Percentiles rank a stretch among this genome's conserved stretches.
phyloP scores from a whole-genome alignment of 2,888 invertebrate species.

The Hecatera dysodea region DNA sequence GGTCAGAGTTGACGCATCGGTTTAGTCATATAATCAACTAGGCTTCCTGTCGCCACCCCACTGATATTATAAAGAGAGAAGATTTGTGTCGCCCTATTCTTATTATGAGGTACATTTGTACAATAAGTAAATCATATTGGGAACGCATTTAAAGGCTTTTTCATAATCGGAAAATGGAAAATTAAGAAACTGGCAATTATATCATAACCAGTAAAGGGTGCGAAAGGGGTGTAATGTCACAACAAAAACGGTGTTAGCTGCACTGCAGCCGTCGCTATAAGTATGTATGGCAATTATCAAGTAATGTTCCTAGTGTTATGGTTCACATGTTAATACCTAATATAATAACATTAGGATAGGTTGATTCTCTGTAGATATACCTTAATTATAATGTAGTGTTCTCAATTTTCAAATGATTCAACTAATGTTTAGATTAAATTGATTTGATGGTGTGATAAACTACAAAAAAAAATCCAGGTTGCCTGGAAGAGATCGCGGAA shows the following conservation, averaged over 20 bases:
- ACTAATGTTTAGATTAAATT: not conserved
- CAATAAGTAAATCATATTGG: too few species aligned
- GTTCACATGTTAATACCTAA: not conserved
- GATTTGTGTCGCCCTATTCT: too few species aligned
- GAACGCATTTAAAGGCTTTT: too few species aligned
- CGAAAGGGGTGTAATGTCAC: too few species aligned
- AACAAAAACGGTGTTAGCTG: too few species aligned
- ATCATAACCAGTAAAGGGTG: too few species aligned
- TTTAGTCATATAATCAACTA: not conserved
- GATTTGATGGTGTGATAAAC: not conserved
- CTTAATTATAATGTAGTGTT: slow-evolving; percentile 2
- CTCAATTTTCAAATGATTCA: not conserved
- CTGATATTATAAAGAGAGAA: too few species aligned
- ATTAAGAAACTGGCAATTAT: too few species aligned
- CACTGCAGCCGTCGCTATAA: too few species aligned
- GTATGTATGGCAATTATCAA: not conserved
- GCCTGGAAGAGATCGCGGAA: too few species aligned
- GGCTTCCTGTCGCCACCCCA: not conserved
- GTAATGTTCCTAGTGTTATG: not conserved
- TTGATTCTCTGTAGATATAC: not conserved
- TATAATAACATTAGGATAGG: not conserved
- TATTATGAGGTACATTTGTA: too few species aligned
- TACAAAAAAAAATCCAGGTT: not conserved
- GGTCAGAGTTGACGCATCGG: not conserved
- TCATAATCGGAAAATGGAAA: too few species aligned